These are phyloP conservation scores for Rachycentron canadum DNA, from an alignment of 2,797 vertebrate species.

Conservation along the genomic window DNA sequence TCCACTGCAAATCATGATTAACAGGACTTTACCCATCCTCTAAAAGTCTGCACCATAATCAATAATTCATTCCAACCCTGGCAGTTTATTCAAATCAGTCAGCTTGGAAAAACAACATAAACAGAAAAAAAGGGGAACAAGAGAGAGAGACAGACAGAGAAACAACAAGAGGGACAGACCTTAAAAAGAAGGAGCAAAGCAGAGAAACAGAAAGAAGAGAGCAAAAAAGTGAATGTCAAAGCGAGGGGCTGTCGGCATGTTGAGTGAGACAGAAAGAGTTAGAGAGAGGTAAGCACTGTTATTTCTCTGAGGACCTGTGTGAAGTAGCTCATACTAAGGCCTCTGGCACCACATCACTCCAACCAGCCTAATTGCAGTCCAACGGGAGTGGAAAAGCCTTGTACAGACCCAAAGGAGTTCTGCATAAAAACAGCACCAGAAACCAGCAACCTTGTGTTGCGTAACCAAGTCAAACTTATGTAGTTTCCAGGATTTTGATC, in stretches of 20 bases:
- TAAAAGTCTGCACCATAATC: slow-evolving; percentile 74
- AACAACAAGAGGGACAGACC: slow-evolving; percentile 23
- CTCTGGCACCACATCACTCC: slow-evolving; percentile 83
- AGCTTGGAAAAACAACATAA: slow-evolving; percentile 72
- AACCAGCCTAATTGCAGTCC: slow-evolving; percentile 83
- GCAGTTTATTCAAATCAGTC: slow-evolving; percentile 81
- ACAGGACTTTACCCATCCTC: slow-evolving; percentile 66
- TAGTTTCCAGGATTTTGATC: slow-evolving; percentile 57
- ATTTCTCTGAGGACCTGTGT: slow-evolving; percentile 79
- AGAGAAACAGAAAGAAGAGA: slow-evolving; percentile 27
- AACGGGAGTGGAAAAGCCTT: slow-evolving; percentile 78
- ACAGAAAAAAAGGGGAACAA: slow-evolving; percentile 47
- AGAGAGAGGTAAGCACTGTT: slow-evolving; percentile 75
- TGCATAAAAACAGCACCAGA: slow-evolving; percentile 73
- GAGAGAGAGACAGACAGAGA: slow-evolving; percentile 22
- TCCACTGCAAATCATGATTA: slow-evolving; percentile 69
- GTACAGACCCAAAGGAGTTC: slow-evolving; percentile 75
- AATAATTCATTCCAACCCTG: slow-evolving; percentile 84
- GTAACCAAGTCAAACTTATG: slow-evolving; percentile 68
- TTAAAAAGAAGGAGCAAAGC: slow-evolving; percentile 31
- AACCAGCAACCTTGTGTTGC: slow-evolving; percentile 65
- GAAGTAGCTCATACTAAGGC: slow-evolving; percentile 82
- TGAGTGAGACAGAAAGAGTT: slow-evolving; percentile 68
- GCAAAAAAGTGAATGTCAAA: slow-evolving; percentile 59
- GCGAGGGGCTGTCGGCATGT: slow-evolving; percentile 48